phyloP scores from a whole-genome alignment of 2,797 vertebrate genomes.

The Euphonia xanthogaster region DNA sequence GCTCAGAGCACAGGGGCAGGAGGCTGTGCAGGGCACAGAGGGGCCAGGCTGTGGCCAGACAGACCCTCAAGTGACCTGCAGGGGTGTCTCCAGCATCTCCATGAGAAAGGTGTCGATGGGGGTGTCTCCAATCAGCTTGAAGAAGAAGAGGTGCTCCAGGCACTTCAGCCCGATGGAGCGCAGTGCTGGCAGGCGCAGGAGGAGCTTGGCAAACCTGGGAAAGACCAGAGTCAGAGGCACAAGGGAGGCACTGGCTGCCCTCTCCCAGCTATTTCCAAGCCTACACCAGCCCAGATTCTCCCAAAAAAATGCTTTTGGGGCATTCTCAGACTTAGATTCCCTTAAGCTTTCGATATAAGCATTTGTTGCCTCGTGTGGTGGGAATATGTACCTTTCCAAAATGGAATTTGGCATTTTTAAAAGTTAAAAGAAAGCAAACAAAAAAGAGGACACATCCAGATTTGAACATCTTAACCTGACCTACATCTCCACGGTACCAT shows the following conservation, averaged over 20 bases:
- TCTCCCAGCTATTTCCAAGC: neutral
- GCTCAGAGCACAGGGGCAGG: neutral
- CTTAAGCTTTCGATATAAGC: neutral
- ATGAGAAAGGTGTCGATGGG: constrained; percentile 98
- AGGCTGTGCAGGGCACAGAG: neutral
- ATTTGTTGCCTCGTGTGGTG: accelerated
- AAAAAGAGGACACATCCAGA: neutral
- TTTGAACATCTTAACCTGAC: neutral
- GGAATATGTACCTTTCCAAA: neutral
- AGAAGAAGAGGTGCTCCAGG: constrained; percentile 97
- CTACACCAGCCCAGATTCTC: neutral
- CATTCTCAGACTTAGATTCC: neutral
- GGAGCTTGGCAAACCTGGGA: constrained; percentile 90
- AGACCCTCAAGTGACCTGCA: constrained; percentile 78
- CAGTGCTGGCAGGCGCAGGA: constrained; percentile 90
- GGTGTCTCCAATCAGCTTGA: constrained; percentile 96
- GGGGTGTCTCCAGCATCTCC: constrained; percentile 96
- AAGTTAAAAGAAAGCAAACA: neutral
- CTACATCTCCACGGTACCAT: neutral
- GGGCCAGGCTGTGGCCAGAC: neutral
- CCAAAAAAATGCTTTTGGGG: neutral
- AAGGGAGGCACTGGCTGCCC: neutral
- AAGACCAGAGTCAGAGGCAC: neutral
- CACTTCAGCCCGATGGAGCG: constrained; percentile 95
- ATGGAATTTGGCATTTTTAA: neutral